These are phyloP conservation scores for Pardosa pseudoannulata DNA, from an alignment of 2,888 invertebrate genomes.

Conservation along the genomic window DNA sequence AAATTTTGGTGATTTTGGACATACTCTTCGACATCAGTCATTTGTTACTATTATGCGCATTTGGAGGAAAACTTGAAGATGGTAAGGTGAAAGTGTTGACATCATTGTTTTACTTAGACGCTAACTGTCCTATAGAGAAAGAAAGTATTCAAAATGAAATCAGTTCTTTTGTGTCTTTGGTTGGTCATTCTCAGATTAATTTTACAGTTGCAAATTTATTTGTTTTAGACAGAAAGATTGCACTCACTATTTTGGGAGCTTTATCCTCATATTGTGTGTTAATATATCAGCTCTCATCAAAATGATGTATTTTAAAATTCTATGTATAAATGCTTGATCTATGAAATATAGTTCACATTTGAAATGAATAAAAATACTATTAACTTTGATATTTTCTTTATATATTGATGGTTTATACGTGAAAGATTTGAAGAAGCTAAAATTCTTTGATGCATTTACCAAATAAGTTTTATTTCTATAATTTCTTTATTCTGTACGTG, in stretches of 20 bases:
- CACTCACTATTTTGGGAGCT: background rate
- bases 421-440: no score
- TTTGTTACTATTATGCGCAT: background rate
- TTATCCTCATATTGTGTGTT: background rate
- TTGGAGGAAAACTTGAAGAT: background rate
- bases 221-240: background rate
- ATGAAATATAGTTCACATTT: no score
- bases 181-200: background rate
- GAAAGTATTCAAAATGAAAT: background rate
- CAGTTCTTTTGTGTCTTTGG: background rate
- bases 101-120: background rate
- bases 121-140: background rate
- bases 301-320: no score
- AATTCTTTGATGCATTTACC: no score
- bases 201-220: background rate
- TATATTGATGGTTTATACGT: no score
- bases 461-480: no score
- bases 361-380: no score
- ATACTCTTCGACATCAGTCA: background rate
- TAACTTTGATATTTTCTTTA: no score
- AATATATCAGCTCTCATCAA: background rate
- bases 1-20: background rate
- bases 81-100: background rate
- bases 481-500: no score
- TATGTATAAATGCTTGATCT: no score